phyloP scores from a whole-genome alignment of 1,140 invertebrate genomes.

The Tetragnatha versicolor region DNA sequence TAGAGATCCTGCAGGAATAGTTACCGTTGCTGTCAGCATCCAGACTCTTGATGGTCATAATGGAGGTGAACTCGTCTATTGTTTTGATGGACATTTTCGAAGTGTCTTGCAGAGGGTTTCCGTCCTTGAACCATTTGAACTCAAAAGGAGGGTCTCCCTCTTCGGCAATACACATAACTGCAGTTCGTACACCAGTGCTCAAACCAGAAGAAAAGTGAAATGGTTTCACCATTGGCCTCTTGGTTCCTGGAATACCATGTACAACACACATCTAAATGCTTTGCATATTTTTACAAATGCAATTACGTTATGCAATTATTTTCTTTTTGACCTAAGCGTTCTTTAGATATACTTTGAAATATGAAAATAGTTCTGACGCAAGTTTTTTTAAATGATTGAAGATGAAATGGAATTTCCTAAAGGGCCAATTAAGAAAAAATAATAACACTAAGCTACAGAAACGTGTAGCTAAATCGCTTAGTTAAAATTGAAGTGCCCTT shows the following conservation, averaged over 20 bases:
- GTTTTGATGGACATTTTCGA: neutral
- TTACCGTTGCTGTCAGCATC: conserved; percentile 54
- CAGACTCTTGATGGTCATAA: neutral
- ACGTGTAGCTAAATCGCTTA: neutral
- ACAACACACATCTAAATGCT: too few species aligned
- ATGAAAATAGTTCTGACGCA: too few species aligned
- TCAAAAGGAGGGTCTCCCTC: conserved; percentile 57
- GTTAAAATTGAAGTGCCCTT: neutral
- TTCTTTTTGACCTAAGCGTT: too few species aligned
- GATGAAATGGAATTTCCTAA: too few species aligned
- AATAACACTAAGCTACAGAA: too few species aligned
- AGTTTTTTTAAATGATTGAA: neutral
- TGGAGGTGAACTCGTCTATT: conserved; percentile 26
- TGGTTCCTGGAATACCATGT: too few species aligned
- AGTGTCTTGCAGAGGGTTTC: neutral
- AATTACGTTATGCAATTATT: too few species aligned
- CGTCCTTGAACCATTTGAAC: conserved; percentile 46
- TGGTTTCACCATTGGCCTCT: conserved; percentile 35
- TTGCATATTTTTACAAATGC: too few species aligned
- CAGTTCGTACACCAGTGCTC: conserved; percentile 72
- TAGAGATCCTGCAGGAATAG: conserved; percentile 56
- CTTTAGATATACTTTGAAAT: too few species aligned
- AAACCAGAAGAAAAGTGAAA: conserved; percentile 65
- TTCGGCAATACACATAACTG: conserved; percentile 65
- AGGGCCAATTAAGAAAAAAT: too few species aligned